Base-by-base conservation (phyloP, 2,113 vertebrate species). In the Oriolus oriolus region DNA sequence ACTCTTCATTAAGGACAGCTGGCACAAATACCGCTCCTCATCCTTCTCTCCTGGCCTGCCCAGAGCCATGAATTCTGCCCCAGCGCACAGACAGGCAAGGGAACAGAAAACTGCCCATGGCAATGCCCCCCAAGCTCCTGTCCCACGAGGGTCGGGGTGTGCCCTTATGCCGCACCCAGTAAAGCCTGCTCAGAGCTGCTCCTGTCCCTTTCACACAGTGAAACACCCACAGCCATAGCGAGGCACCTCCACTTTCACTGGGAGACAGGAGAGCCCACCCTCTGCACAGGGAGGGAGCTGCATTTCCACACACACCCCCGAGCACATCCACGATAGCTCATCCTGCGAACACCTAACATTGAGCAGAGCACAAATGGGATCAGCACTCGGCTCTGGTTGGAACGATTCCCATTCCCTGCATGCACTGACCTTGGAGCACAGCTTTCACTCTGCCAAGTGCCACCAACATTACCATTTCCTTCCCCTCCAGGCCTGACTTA, bases 211-310 rank as follows among this genome's bases (percentile, higher is more conserved):
- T 3, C 85, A 6, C 16, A 13, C 9, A 27, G 13, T 1, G 6
- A 1, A 35, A 23, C 6, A 13, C 0, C 41, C 69, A 7, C 0
- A 13, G 50, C 35, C 59, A 2, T 0, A 2, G 10, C 0, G 2
- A 35, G 12, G 0, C 1, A 39, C 0, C 28, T 11, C 37, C 64
- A 23, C 16, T 11, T 3, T 1, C 35, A 2, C 49, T 1, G 50
- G 54, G 60, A 78, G 68, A 28, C 22, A 19, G 11, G 17, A 9
- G 24, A 54, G 37, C 7, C 54, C 37, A 6, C 17, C 42, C 22
- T 12, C 7, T 18, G 33, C 0, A 4, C 44, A 4, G 19, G 31
- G n/a, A 79, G 39, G n/a, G 39, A 15, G 49, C 53, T 35, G 69
- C 42, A 5, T 3, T 63, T 37, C n/a, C 31, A 8, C n/a, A 6